Evolutionary conservation across 2,113 vertebrate species (phyloP), one percentile per base, ranked within the genome.

Genomic region (Microcebus griseorufus): DNA sequence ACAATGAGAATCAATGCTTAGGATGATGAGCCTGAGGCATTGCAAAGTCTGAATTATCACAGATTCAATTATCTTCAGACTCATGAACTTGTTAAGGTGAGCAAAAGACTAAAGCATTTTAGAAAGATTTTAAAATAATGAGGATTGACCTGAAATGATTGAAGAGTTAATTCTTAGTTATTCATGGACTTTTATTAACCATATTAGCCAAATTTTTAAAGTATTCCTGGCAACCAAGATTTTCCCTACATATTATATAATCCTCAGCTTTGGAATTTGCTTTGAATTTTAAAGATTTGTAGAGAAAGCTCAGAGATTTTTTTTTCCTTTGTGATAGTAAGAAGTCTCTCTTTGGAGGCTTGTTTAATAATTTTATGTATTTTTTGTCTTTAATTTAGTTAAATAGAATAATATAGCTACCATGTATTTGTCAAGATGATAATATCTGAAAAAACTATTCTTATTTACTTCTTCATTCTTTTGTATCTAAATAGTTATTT

Each of bases 61-160:
- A 64, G 14, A 95, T 83, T 90, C 55, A 94, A 51, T 87, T 90
- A 94, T 79, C 67, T 82, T 91, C 39, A 87, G 80, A 92, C 14
- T 82, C 34, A 73, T 73, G 55, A 94, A 87, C 67, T 79, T 95
- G 51, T 6, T 87, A 82, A 82, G 48, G 48, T 73, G 67, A 14
- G 23, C 23, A 62, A 73, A 93, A 78, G 62, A 94, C 39, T 60
- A 87, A 97, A 55, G n/a, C 5, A 88, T 76, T 91, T 91, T 62
- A 92, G 42, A 93, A 86, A 72, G 14, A 65, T 72, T 79, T 72
- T 32, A 93, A 94, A 90, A 69, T 79, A 92, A 67, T 75, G 27
- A 84, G 65, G 18, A 93, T 93, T 85, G 53, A 88, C 48, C n/a
- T 39, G 9, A 82, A 90, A 93, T 92, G 37, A 72, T 16, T 78